These are phyloP conservation scores for Chalcosyrphus nemorum DNA, from an alignment of 2,888 invertebrate species.

Conservation along the genomic window DNA sequence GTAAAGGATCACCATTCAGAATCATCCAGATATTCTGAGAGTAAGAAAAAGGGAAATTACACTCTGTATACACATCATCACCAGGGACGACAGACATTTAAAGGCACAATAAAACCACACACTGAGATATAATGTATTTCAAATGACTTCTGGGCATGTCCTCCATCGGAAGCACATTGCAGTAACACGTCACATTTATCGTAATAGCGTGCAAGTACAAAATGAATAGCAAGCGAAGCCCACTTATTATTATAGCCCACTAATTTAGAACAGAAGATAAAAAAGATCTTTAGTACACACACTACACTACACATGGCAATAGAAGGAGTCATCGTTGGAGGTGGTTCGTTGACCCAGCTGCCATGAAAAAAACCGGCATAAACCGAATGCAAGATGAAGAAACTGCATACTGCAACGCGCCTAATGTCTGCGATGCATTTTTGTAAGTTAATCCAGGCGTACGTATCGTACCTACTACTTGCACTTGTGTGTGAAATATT, in stretches of 20 bases:
- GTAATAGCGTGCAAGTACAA: constrained; percentile 36
- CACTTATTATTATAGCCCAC: constrained; percentile 61
- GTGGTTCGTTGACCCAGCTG: constrained; percentile 65
- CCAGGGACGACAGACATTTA: constrained; percentile 36
- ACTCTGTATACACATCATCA: constrained; percentile 38
- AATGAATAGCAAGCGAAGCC: constrained; percentile 53
- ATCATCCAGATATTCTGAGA: background rate
- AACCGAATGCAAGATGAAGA: constrained; percentile 47
- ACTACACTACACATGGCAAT: background rate
- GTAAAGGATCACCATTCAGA: constrained; percentile 8
- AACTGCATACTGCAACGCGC: constrained; percentile 46
- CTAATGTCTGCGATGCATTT: constrained; percentile 51
- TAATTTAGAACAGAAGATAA: constrained; percentile 47
- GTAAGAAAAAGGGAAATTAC: constrained; percentile 32
- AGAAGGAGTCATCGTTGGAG: constrained; percentile 43
- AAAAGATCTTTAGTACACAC: constrained; percentile 8
- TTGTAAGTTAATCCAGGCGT: constrained; percentile 10
- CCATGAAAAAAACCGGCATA: constrained; percentile 58
- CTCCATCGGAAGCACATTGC: constrained; percentile 56
- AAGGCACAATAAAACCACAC: constrained; percentile 33
- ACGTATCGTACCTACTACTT: constrained; percentile 5
- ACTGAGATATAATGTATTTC: constrained; percentile 9
- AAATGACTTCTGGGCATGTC: constrained; percentile 55
- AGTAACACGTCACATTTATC: constrained; percentile 21
- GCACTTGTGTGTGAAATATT: constrained; percentile 62